These are phyloP conservation scores for Drosophila baimaii DNA, from an alignment of 1,140 invertebrate species.

Conservation along the genomic window DNA sequence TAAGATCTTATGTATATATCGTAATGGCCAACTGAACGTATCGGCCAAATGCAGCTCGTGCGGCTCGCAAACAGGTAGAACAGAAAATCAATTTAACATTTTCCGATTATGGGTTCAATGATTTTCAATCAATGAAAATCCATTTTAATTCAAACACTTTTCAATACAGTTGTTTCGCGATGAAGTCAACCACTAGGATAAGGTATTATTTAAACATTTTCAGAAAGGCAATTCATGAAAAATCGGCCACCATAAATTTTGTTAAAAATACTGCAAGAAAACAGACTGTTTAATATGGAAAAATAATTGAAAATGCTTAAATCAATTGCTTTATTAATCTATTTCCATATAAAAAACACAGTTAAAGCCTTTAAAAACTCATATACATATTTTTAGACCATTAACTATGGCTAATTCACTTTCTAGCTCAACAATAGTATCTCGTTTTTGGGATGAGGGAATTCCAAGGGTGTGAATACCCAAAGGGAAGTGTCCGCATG, in stretches of 20 bases:
- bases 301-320: neutral
- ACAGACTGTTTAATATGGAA: no score
- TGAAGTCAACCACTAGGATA: neutral
- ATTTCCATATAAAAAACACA: neutral
- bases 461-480: neutral
- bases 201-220: neutral
- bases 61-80: conserved; percentile 12
- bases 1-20: neutral
- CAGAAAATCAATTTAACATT: conserved; percentile 1
- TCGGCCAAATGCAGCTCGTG: conserved; percentile 51
- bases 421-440: no score
- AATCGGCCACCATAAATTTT: no score
- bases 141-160: neutral
- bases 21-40: conserved; percentile 26
- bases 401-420: neutral
- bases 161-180: neutral
- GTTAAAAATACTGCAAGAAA: no score
- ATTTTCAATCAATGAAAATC: neutral
- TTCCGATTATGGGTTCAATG: conserved; percentile 3
- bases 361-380: neutral
- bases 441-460: no score
- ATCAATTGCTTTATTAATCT: neutral
- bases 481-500: conserved; percentile 16
- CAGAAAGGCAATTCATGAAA: no score
- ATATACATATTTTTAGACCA: neutral